Base-by-base conservation (phyloP, 2,113 vertebrate genomes). In the Butorides virescens region DNA sequence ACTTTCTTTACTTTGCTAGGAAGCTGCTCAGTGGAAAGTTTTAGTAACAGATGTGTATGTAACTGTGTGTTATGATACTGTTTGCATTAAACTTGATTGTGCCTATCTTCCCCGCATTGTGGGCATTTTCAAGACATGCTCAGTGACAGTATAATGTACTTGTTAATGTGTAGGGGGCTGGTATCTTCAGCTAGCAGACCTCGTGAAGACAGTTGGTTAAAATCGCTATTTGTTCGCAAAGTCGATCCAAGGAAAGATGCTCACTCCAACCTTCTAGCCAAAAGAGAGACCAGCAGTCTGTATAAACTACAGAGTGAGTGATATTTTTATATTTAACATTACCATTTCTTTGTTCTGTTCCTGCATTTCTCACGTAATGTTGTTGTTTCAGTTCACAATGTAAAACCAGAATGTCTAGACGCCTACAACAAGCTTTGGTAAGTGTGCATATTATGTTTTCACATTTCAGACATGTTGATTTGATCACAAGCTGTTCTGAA, bases 271-370 rank as follows among this genome's bases (percentile, higher is more conserved):
- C 98, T 99, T 71, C 98, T 99, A 55, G 99, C 99, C 92, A 99
- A 99, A 98, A 99, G 98, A 86, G 99, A 99, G 98, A 99, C 99
- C 76, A 99, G 97, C 98, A 99, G 99, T 91, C 98, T 99, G 65
- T 99, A 99, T 97, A 99, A 99, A 97, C 97, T 99, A 62, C 99
- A 99, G 84, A 99, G 99, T 99, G 98, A 98, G 99, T 98, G 83
- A 37, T 19, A 32, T 23, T 75, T 79, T 26, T 39, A 55, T 52
- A 20, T 27, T 78, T 84, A 44, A 50, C 49, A 13, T 71, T 78
- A n/a, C 52, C 16, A 0, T 12, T 34, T 15, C 56, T 75, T 4
- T 42, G 11, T 76, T 30, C 34, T 46, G 13, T 52, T 90, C 76
- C 50, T 82, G 89, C 87, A 42, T 78, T 97, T 70, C 95, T 98